These are phyloP conservation scores for Taeniopygia guttata DNA, from an alignment of 2,797 vertebrate genomes.

Conservation along the genomic window DNA sequence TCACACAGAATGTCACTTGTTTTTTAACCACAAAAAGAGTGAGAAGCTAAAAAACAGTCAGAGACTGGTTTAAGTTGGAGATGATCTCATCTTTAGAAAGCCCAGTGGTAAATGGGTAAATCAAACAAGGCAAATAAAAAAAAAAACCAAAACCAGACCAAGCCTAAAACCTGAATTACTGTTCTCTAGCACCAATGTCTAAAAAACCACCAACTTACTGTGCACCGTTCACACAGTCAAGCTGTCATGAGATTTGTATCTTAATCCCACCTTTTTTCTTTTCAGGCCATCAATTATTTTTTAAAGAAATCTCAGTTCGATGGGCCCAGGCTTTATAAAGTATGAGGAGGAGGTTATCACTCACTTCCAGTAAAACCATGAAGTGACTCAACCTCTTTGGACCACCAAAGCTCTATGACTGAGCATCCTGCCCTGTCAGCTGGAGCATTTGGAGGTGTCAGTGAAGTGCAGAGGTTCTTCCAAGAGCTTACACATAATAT, in stretches of 20 bases:
- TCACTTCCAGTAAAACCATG: neutral
- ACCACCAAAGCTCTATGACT: neutral
- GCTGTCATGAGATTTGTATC: neutral
- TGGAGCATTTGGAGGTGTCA: neutral
- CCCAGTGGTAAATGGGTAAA: neutral
- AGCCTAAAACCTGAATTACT: neutral
- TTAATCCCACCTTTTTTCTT: neutral
- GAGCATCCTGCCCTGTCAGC: neutral
- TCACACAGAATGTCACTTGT: neutral
- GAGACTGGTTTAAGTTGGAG: neutral
- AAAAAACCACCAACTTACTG: too few species aligned
- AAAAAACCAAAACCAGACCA: neutral
- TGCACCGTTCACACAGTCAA: neutral
- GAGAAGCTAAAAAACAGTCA: neutral
- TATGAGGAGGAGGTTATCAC: neutral
- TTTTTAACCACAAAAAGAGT: neutral
- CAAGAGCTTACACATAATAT: neutral
- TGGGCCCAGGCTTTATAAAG: rapidly evolving
- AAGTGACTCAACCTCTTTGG: neutral
- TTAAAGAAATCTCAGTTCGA: neutral
- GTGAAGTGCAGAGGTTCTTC: neutral
- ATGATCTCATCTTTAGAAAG: neutral
- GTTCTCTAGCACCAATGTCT: neutral
- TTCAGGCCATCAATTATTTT: neutral
- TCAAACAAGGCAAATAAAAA: neutral